Base-by-base conservation (phyloP, 2,888 invertebrate genomes). In the Melangyna quadrimaculata region DNA sequence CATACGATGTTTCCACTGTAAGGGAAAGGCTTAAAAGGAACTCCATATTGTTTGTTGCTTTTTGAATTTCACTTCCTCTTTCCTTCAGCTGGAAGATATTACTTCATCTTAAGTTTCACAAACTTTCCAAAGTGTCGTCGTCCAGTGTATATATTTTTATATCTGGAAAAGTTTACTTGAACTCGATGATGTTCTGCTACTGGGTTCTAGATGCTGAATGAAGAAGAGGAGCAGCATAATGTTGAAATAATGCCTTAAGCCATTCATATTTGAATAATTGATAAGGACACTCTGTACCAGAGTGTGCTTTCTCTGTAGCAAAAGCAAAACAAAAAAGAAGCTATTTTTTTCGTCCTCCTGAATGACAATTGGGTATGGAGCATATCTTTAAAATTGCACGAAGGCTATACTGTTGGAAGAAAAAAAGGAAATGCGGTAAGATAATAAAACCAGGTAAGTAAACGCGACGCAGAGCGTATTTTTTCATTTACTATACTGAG, bases 381-480 rank as follows among this genome's bases (percentile, higher is more conserved):
- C 12, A 17, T 59, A 53, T 22, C 19, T 59, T 32, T 19, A 37
- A 59, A 59, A 37, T 59, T 59, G 22, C 35, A 59, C 59, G 14
- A 37, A 59, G 35, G 19, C 12, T n/a, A n/a, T n/a, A n/a, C n/a
- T n/a, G n/a, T n/a, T 57, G 7, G 3, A 22, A 37, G 0, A 24
- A 37, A 43, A 63, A 43, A 12, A n/a, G 3, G 12, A 19, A 48
- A n/a, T 45, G 82, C 61, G 69, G 53, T 73, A 67, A 37, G 45
- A 74, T 74, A 78, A 78, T 83, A 78, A 83, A 78, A 70, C 70
- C 70, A 83, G 83, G 74, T 83, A 78, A 74, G 70, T 83, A 78
- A 74, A 74, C 43, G 65, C 70, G 45, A 45, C n/a, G 32, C 17
- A 17, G 7, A 27, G 6, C 12, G 27, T 63, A 35, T 53, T 32